Conservation (phyloP, 2,888 invertebrate species). For the Scrobipalpa costella region DNA sequence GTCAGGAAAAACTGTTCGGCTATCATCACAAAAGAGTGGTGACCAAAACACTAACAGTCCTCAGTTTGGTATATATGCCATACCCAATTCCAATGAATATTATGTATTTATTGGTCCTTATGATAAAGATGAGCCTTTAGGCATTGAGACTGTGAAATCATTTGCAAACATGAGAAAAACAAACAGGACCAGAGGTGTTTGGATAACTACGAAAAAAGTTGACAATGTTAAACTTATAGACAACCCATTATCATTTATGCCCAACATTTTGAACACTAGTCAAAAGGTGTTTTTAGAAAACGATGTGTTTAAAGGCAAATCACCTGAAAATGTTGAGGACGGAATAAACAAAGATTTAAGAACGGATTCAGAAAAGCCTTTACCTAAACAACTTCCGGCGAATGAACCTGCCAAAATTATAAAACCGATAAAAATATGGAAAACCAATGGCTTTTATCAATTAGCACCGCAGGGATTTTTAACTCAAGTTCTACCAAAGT, state of each 20-base stretch:
- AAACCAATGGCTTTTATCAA: conserved; percentile 60
- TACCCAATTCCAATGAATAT: conserved; percentile 56
- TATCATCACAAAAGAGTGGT: conserved; percentile 60
- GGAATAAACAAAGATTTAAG: background rate
- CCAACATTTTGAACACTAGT: conserved; percentile 31
- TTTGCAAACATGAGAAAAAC: conserved; percentile 36
- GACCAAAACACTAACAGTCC: conserved; percentile 44
- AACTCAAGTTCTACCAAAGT: conserved; percentile 35
- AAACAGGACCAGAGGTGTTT: conserved; percentile 62
- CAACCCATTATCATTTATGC: conserved; percentile 64
- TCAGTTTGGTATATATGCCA: conserved; percentile 72
- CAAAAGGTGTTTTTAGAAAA: conserved; percentile 39
- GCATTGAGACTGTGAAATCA: conserved; percentile 65
- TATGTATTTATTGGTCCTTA: conserved; percentile 73
- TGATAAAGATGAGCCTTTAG: conserved; percentile 62
- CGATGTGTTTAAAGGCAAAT: background rate
- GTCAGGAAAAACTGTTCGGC: conserved; percentile 72
- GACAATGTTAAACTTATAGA: conserved; percentile 67
- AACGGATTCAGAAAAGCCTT: background rate
- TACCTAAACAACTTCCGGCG: background rate
- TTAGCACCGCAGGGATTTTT: conserved; percentile 46
- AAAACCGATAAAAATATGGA: conserved; percentile 68
- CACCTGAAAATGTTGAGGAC: background rate
- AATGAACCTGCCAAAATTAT: conserved; percentile 33
- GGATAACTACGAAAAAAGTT: conserved; percentile 66